Evolutionary conservation across 2,113 vertebrate genomes (phyloP).

Genomic region (Thunnus maccoyii): DNA sequence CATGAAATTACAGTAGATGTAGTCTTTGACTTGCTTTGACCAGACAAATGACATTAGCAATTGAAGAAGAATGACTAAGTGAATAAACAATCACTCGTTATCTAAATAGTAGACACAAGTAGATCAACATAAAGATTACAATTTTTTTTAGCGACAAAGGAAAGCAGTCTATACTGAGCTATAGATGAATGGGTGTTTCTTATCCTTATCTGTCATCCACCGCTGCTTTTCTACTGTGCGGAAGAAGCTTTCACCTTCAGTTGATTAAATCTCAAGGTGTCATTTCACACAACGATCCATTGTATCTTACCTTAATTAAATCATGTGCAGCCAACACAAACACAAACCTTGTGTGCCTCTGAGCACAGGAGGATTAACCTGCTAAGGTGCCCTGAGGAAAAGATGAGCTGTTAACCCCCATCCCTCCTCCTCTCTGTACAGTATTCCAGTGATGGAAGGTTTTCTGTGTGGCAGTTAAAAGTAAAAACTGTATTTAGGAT

Average conservation of each 20-base stretch:
- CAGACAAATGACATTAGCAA: no score
- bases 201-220: not conserved
- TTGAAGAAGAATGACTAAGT: no score
- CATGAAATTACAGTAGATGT: no score
- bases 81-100: no score
- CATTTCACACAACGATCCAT: not conserved
- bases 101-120: no score
- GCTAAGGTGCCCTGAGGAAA: not conserved
- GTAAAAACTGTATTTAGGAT: no score
- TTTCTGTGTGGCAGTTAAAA: no score
- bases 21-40: no score
- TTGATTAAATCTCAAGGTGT: conserved; percentile 2
- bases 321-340: not conserved
- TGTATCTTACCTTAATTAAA: not conserved
- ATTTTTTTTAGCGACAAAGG: no score
- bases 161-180: not conserved
- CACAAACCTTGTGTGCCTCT: not conserved
- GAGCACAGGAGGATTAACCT: not conserved
- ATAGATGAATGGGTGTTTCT: not conserved
- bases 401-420: not conserved
- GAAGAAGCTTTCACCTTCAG: not conserved
- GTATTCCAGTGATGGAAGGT: no score
- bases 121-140: no score
- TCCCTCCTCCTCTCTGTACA: no score
- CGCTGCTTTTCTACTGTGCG: not conserved